Evolutionary conservation across 2,888 invertebrate species (phyloP), one percentile per base, ranked within the genome.

Genomic region (Trileptium ribeirensis): DNA sequence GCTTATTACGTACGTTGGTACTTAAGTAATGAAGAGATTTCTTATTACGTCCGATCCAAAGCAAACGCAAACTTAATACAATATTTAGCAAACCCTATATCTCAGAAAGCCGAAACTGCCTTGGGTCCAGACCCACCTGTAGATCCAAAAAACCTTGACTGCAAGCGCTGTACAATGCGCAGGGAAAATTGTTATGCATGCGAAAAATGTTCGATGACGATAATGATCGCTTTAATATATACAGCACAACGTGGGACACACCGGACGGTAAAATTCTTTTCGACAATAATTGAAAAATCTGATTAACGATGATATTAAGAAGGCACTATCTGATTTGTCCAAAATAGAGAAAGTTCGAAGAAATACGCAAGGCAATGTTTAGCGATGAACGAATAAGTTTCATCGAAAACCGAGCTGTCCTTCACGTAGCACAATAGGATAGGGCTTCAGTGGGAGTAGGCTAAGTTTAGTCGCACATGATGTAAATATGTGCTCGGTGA

Each of bases 201-300:
- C 51, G 51, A 51, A 51, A 51, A 24, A 51, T 51, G 51, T 51
- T 51, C 51, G 51, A 51, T 15, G 51, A 51, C 8, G 51, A 51
- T 51, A 51, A 24, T 24, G 24, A 51, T 51, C 8, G 51, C 8
- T 51, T 51, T 51, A 51, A 24, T 24, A 51, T 15, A 51, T 51
- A 15, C 51, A 51, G 95, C 89, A 90, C 94, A 83, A 92, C 91
- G 79, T 89, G 96, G 81, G 89, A 91, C 51, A 95, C 95, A 0
- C 94, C 94, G 2, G 95, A 96, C 91, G 97, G 97, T 3, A 93
- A 94, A 37, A 93, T 98, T 86, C 91, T 99, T 67, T 89, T 99
- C 86, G 99, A 99, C 90, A n/a, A n/a, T 99, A 94, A 90, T 98
- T 98, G 24, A 99, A 99, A 90, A 99, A 99, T 90, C 92, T 95